Evolutionary conservation across 2,113 vertebrate genomes (phyloP).

Genomic region (Hippocampus comes): DNA sequence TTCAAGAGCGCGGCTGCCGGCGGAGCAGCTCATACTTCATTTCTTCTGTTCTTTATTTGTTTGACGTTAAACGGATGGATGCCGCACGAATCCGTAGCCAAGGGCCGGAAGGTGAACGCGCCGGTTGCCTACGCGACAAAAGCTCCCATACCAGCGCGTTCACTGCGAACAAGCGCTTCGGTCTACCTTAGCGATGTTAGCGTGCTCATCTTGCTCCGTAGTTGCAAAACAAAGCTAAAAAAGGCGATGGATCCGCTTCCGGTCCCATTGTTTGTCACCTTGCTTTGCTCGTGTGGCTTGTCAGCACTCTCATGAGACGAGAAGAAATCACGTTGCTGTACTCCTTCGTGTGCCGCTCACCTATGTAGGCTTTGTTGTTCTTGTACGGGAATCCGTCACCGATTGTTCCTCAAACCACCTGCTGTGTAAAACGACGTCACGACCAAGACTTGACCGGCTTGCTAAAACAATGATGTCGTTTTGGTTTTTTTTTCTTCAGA

Average conservation of each 20-base stretch:
- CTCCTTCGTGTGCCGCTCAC: neutral
- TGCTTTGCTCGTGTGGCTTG: neutral
- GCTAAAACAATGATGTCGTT: neutral
- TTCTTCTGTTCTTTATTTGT: conserved; percentile 37
- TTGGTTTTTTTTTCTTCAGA: neutral
- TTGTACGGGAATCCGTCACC: neutral
- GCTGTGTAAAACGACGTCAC: neutral
- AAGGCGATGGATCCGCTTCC: neutral
- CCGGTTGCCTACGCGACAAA: neutral
- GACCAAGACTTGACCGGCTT: neutral
- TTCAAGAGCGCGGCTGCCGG: conserved; percentile 27
- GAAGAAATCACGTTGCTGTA: neutral
- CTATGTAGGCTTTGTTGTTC: neutral
- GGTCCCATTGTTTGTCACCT: too few species aligned
- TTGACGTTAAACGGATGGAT: neutral
- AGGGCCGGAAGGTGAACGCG: neutral
- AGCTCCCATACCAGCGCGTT: neutral
- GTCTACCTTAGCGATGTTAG: neutral
- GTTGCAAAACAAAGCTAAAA: neutral
- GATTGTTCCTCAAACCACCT: neutral
- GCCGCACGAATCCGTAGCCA: neutral
- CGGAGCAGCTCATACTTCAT: conserved; percentile 24
- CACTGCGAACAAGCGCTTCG: neutral
- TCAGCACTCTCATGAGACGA: neutral
- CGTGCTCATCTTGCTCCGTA: neutral